Conservation (phyloP, 2,888 invertebrate species). For the Rhagonycha fulva region DNA sequence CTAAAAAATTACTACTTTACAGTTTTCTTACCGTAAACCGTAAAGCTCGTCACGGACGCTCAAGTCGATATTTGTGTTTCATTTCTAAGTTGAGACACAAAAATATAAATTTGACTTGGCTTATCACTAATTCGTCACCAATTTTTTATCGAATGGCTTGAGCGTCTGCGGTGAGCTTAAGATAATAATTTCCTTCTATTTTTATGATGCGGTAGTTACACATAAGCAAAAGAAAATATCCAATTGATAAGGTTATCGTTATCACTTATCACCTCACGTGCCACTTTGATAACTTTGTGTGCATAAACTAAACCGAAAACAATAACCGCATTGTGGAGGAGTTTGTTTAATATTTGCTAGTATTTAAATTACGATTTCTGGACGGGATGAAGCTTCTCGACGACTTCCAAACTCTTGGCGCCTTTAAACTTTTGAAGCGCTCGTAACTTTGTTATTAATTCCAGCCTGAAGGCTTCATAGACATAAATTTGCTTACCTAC, state of each 20-base stretch:
- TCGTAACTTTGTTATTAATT: neutral
- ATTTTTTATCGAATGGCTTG: too few relatives aligned
- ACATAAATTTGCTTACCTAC: neutral
- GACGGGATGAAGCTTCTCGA: neutral
- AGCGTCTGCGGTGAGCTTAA: too few relatives aligned
- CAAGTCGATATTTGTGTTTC: too few relatives aligned
- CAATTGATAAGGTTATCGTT: neutral
- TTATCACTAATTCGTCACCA: too few relatives aligned
- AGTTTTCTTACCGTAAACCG: neutral
- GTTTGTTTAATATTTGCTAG: neutral
- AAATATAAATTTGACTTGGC: too few relatives aligned
- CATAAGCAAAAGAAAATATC: neutral
- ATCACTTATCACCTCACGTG: neutral
- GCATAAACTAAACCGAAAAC: neutral
- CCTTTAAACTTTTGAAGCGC: neutral
- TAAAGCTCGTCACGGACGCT: too few relatives aligned
- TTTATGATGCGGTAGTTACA: neutral
- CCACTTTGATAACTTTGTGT: neutral
- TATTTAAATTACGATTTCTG: neutral
- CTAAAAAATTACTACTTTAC: neutral
- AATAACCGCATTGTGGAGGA: neutral
- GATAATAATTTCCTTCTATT: neutral
- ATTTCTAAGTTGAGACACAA: too few relatives aligned
- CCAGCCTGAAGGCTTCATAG: neutral
- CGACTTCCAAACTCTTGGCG: neutral